Conservation (phyloP, 2,888 invertebrate genomes). For the Brenthis hecate region DNA sequence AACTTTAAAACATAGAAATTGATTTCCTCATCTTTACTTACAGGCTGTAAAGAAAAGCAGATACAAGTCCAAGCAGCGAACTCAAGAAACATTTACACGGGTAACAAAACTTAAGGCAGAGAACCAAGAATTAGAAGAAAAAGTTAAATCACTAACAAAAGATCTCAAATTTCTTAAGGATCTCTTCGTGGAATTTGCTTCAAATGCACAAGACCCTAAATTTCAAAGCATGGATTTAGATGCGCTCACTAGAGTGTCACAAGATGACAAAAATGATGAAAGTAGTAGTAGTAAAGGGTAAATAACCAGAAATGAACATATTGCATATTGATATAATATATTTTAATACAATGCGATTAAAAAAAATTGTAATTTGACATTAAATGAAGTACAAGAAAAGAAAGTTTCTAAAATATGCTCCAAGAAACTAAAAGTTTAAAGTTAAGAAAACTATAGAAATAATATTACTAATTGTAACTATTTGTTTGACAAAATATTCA, state of each 20-base stretch:
- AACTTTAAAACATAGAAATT: background rate
- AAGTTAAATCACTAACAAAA: constrained; percentile 90
- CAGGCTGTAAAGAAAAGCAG: constrained; percentile 92
- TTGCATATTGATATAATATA: no score
- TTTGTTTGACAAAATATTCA: no score
- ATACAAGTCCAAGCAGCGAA: constrained; percentile 89
- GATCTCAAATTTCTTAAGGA: constrained; percentile 91
- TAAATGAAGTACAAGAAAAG: no score
- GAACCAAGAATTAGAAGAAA: constrained; percentile 90
- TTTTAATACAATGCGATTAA: no score
- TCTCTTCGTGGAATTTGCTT: constrained; percentile 90
- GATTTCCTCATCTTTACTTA: constrained; percentile 34
- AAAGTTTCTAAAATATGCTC: no score
- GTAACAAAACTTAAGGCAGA: constrained; percentile 89
- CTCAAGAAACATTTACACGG: constrained; percentile 88
- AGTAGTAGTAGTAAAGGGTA: constrained; percentile 41
- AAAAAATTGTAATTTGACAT: no score
- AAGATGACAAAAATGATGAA: constrained; percentile 61
- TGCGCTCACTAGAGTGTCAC: constrained; percentile 80
- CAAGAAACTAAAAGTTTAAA: no score
- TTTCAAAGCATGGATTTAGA: constrained; percentile 82
- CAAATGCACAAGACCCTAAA: constrained; percentile 80
- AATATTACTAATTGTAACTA: no score
- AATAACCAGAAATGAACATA: background rate
- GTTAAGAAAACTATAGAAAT: no score